Conservation (phyloP, 2,888 invertebrate genomes). For the Macaria notata region DNA sequence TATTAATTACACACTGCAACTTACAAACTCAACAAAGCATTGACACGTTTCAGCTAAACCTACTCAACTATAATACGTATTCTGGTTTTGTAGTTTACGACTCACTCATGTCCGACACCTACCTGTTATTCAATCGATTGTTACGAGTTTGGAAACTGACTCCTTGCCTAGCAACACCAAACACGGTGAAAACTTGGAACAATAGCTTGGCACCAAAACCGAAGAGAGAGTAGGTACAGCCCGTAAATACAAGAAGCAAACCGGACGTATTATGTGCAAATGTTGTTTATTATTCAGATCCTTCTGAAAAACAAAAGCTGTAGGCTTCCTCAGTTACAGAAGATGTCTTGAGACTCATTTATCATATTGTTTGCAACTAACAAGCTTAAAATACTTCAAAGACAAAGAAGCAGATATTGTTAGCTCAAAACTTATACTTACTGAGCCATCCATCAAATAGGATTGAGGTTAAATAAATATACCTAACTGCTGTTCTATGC, state of each 20-base stretch:
- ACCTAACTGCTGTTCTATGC: neutral
- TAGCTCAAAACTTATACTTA: neutral
- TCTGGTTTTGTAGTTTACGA: constrained; percentile 3
- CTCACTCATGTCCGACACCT: constrained; percentile 4
- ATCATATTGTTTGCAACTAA: constrained; percentile 15
- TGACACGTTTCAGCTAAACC: too few species aligned
- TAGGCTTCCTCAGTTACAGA: constrained; percentile 19
- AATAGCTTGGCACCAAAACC: constrained; percentile 55
- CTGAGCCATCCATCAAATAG: constrained; percentile 6
- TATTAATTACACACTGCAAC: too few species aligned
- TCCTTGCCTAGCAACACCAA: constrained; percentile 13
- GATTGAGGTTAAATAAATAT: constrained; percentile 11
- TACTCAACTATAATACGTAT: neutral
- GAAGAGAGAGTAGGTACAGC: constrained; percentile 55
- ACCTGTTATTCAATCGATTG: constrained; percentile 21
- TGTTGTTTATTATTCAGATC: constrained; percentile 12
- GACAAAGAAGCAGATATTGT: neutral
- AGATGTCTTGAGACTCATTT: constrained; percentile 3
- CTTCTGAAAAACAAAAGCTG: constrained; percentile 25
- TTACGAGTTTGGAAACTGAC: constrained; percentile 7
- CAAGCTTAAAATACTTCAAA: constrained; percentile 7
- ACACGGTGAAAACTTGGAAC: constrained; percentile 55
- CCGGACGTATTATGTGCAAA: constrained; percentile 26
- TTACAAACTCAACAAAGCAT: too few species aligned
- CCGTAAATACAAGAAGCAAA: constrained; percentile 3